A percentile compares a stretch with the other conserved stretches of the same genome.
phyloP scores from a whole-genome alignment of 1,140 invertebrate genomes.

The Panagrolaimus sp. region DNA sequence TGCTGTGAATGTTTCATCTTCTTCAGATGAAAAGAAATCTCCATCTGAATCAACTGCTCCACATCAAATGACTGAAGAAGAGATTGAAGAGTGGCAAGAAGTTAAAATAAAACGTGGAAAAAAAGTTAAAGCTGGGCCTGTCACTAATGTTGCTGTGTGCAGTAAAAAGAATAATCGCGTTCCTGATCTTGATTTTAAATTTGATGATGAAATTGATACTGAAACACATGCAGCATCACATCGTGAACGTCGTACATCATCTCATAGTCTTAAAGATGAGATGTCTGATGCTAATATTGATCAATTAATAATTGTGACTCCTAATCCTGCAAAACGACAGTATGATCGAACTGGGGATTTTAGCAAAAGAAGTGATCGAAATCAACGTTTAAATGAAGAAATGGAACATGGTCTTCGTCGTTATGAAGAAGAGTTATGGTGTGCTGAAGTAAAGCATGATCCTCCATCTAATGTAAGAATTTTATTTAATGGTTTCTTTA shows the following conservation, averaged over 20 bases:
- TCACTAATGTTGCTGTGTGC: neutral
- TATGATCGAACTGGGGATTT: conserved; percentile 80
- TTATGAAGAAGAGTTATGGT: conserved; percentile 86
- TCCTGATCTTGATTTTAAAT: conserved; percentile 83
- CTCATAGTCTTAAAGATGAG: conserved; percentile 73
- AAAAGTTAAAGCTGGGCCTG: conserved; percentile 19
- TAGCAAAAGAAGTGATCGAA: conserved; percentile 65
- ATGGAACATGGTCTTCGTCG: conserved; percentile 90
- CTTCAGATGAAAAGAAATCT: neutral
- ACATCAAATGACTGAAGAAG: neutral
- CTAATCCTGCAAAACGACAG: conserved; percentile 63
- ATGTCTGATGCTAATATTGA: conserved; percentile 85
- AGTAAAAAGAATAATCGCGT: conserved; percentile 16
- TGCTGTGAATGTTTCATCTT: neutral
- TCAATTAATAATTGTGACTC: conserved; percentile 89
- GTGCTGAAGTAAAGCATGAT: conserved; percentile 1
- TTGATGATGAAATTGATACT: conserved; percentile 75
- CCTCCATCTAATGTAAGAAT: neutral
- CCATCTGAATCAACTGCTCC: neutral
- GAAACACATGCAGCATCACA: conserved; percentile 22
- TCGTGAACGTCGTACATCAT: conserved; percentile 30
- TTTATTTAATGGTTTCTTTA: too few species aligned
- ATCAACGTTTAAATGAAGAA: conserved; percentile 84
- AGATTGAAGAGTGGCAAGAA: conserved; percentile 38
- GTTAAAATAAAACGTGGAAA: conserved; percentile 49